Base-by-base conservation (phyloP, 2,113 vertebrate genomes). In the Lamprotornis superbus region DNA sequence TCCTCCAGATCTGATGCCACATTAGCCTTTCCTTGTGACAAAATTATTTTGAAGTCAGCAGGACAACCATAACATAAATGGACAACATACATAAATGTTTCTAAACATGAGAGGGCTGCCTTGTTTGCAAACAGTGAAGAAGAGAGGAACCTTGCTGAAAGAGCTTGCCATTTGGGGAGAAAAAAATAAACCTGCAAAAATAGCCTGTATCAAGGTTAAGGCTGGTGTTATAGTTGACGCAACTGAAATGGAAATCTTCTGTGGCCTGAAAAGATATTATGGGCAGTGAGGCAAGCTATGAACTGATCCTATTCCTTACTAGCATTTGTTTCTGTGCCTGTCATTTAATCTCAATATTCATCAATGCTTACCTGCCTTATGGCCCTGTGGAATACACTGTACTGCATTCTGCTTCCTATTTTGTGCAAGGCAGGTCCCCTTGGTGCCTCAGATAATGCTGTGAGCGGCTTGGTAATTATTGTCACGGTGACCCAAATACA, bases 381-480 rank as follows among this genome's bases (percentile, higher is more conserved):
- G 37, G 52, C 33, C 39, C 35, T 42, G 27, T 63, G 68, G 44
- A 89, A 60, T 49, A 63, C 19, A 68, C 14, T 25, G 18, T 28
- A 20, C 59, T 64, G 42, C 42, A 60, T 81, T 89, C 74, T 59
- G 30, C 28, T 87, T 94, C 59, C 37, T 37, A 10, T 44, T 75
- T 50, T 0, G 0, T 68, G 31, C 53, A 49, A 68, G 53, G 39
- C 27, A 70, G 49, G n/a, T 47, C 40, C 64, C 52, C 2, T 0
- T 4, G 3, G 64, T 57, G 33, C 24, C 56, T 70, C 76, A 52
- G 64, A 10, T 55, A 75, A 60, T 25, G 25, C 40, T 7, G 1
- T 27, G 61, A 79, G 53, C 2, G 0, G 0, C 8, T 33, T 53
- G 30, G 59, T n/a, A 61, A 76, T 89, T 69, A 57, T 40, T 74